Percentiles rank a stretch among this genome's conserved stretches.
These are phyloP conservation scores for Notodonta ziczac DNA, from an alignment of 2,888 invertebrate genomes.

Conservation along the genomic window DNA sequence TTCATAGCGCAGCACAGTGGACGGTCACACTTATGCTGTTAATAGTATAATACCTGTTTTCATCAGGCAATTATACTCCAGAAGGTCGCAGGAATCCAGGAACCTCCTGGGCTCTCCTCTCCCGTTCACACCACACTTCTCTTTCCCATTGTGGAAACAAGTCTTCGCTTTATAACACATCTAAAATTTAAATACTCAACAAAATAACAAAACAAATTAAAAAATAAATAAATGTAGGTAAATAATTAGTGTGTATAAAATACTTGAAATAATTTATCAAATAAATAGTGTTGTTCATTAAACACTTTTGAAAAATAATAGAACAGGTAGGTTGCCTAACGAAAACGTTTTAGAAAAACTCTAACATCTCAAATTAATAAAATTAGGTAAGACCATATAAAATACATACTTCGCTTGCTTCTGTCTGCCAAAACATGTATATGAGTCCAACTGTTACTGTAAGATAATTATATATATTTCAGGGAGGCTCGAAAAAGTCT, in stretches of 20 bases:
- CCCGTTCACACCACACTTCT: constrained; percentile 58
- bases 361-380: too few species aligned
- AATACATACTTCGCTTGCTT: constrained; percentile 31
- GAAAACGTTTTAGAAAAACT: too few species aligned
- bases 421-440: constrained; percentile 16
- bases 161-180: constrained; percentile 64
- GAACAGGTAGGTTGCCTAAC: too few species aligned
- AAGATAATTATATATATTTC: constrained; percentile 5
- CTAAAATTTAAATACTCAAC: constrained; percentile 42
- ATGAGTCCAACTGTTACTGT: constrained; percentile 23
- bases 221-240: not conserved
- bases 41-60: constrained; percentile 43
- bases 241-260: too few species aligned
- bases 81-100: constrained; percentile 67
- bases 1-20: too few species aligned
- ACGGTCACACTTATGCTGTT: too few species aligned
- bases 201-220: not conserved
- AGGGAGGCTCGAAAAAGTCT: not conserved
- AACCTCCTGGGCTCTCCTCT: constrained; percentile 53
- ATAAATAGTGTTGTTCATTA: too few species aligned
- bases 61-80: constrained; percentile 67
- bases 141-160: constrained; percentile 59
- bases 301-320: too few species aligned
- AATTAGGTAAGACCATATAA: too few species aligned
- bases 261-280: too few species aligned